A percentile compares a stretch with the other conserved stretches of the same genome.
These are phyloP conservation scores for Pecten maximus DNA, from an alignment of 2,888 invertebrate species.

Conservation along the genomic window DNA sequence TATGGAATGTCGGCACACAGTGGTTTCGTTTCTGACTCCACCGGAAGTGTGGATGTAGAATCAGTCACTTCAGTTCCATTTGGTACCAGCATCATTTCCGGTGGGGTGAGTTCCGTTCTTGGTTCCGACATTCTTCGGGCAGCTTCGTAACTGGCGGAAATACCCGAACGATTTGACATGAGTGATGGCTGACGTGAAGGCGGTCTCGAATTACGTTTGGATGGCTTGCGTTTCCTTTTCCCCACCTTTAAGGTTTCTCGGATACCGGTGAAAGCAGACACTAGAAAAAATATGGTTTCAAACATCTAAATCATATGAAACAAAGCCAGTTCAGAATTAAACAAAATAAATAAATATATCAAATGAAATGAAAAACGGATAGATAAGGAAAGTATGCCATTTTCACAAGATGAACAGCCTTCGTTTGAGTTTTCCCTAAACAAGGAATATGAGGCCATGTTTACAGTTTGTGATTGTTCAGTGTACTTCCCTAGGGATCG, in stretches of 20 bases:
- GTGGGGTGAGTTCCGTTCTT: background rate
- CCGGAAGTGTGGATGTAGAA: conserved; percentile 22
- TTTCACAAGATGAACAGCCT: no score
- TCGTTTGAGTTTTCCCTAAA: no score
- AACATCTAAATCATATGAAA: no score
- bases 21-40: background rate
- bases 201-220: background rate
- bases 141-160: conserved; percentile 20
- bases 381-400: no score
- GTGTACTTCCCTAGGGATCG: no score
- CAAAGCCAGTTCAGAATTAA: no score
- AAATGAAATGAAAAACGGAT: no score
- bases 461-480: no score
- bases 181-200: background rate
- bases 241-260: background rate
- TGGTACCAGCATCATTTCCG: background rate
- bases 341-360: no score
- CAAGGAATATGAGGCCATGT: no score
- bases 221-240: background rate
- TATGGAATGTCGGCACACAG: conserved; percentile 19
- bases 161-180: background rate
- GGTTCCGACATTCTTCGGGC: conserved; percentile 20
- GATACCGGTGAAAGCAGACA: background rate
- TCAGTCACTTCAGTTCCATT: background rate
- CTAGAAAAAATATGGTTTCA: no score